Conservation (phyloP, 2,888 invertebrate species). For the Parapristionchus giblindavisi region DNA sequence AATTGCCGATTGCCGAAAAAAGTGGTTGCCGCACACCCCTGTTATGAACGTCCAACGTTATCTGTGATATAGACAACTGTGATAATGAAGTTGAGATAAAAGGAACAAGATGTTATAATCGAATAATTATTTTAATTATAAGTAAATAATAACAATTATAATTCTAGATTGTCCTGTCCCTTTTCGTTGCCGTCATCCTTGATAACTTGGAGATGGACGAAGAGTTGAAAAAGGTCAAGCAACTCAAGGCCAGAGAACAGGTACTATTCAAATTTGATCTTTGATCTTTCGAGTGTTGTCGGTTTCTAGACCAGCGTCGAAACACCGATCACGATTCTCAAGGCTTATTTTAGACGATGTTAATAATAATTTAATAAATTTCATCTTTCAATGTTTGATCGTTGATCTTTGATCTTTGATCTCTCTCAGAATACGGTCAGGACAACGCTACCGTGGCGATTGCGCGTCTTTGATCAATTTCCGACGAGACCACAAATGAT, state of each 20-base stretch:
- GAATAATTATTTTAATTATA: neutral
- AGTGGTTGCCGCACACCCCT: no score
- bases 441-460: conserved; percentile 89
- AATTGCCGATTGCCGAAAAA: no score
- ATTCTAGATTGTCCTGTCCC: conserved; percentile 91
- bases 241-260: conserved; percentile 87
- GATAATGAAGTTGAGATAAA: no score
- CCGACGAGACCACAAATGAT: conserved; percentile 98
- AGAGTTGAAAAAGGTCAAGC: conserved; percentile 98
- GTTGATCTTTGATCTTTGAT: neutral
- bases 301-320: neutral
- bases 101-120: neutral
- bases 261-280: conserved; percentile 32
- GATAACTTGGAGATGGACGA: conserved; percentile 99
- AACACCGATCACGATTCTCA: neutral
- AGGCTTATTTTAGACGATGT: no score
- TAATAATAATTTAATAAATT: neutral
- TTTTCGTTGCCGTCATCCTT: conserved; percentile 99
- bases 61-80: no score
- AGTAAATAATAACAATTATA: neutral
- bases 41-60: no score
- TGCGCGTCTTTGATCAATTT: conserved; percentile 92
- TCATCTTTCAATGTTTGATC: neutral
- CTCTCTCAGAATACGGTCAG: conserved; percentile 78
- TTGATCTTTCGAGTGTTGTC: neutral